Evolutionary conservation across 2,888 invertebrate species (phyloP), one percentile per base, ranked within the genome.

Genomic region (Stenichneumon culpator): DNA sequence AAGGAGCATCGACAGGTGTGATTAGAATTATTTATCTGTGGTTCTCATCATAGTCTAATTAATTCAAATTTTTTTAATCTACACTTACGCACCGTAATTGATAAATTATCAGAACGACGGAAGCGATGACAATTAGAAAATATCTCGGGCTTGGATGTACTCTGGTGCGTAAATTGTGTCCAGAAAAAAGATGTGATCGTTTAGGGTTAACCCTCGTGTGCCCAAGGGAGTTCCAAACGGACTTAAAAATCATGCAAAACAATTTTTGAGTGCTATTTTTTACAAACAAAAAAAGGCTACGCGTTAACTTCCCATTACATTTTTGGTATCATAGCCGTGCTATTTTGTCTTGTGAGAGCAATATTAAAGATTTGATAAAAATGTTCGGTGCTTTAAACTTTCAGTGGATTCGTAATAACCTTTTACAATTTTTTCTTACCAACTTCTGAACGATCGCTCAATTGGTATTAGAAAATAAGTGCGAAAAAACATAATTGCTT

Each of bases 1-100:
- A 85, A 79, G 82, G 84, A 85, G 74, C 67, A 82, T 85, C 84
- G 84, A 85, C 84, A 85, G 84, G 84, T 82, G 84, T 82, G 84
- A 79, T 67, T 25, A 44, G 73, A 75, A 75, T 85, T 85, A 79
- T 70, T 85, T 84, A 82, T 82, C 54, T 67, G 69, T 81, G 74
- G 73, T 84, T 83, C 63, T 73, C 68, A 19, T 79, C 54, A 54
- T 74, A 75, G 70, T 68, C 50, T 3, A 54, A 70, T 60, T 65
- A 3, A 32, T 73, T 52, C 4, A 36, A 14, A 0, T 36, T 79
- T 60, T n/a, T 19, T 22, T 9, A 39, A 52, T 19, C 4, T 25
- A 32, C 28, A 77, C 57, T 25, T n/a, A 28, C 11, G 6, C 28
- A 78, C 14, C 52, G 32, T 25, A 1, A 25, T 4, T 11, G 22